phyloP scores from a whole-genome alignment of 2,888 invertebrate species.

The Palloptera scutellata region DNA sequence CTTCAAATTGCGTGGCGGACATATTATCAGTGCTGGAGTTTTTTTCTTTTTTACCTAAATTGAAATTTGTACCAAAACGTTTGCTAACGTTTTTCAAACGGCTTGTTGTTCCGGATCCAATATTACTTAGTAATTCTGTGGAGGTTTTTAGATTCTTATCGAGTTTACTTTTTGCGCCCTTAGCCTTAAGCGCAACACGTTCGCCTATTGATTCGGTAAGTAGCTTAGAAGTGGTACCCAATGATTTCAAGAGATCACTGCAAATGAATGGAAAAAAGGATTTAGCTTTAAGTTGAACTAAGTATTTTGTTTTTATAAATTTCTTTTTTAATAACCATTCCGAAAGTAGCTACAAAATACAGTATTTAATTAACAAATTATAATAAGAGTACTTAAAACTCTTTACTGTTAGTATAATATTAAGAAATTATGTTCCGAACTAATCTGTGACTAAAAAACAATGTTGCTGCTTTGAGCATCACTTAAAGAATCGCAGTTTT shows the following conservation, averaged over 20 bases:
- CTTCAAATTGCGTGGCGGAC: slow-evolving; percentile 44
- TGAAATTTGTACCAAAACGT: slow-evolving; percentile 56
- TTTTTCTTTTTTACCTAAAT: slow-evolving; percentile 44
- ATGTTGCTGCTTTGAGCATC: too few relatives aligned
- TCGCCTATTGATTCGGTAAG: slow-evolving; percentile 62
- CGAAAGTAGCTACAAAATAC: too few relatives aligned
- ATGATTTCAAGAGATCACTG: slow-evolving; percentile 60
- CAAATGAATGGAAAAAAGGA: slow-evolving; percentile 23
- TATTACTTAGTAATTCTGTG: slow-evolving; percentile 53
- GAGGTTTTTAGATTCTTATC: slow-evolving; percentile 62
- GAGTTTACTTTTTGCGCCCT: slow-evolving; percentile 60
- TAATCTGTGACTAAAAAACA: too few relatives aligned
- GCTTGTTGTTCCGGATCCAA: slow-evolving; percentile 55
- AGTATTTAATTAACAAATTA: too few relatives aligned
- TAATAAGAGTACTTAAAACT: too few relatives aligned
- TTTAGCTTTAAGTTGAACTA: too few relatives aligned
- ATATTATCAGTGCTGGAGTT: slow-evolving; percentile 31
- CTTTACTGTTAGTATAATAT: too few relatives aligned
- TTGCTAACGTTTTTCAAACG: slow-evolving; percentile 57
- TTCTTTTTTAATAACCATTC: too few relatives aligned
- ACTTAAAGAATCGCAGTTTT: too few relatives aligned
- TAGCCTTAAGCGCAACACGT: slow-evolving; percentile 59
- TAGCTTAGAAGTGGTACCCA: slow-evolving; percentile 61
- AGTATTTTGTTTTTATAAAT: too few relatives aligned
- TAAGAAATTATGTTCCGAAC: too few relatives aligned